Base-by-base conservation (phyloP, 2,888 invertebrate genomes). In the Sinopyrophorus schimmeli region DNA sequence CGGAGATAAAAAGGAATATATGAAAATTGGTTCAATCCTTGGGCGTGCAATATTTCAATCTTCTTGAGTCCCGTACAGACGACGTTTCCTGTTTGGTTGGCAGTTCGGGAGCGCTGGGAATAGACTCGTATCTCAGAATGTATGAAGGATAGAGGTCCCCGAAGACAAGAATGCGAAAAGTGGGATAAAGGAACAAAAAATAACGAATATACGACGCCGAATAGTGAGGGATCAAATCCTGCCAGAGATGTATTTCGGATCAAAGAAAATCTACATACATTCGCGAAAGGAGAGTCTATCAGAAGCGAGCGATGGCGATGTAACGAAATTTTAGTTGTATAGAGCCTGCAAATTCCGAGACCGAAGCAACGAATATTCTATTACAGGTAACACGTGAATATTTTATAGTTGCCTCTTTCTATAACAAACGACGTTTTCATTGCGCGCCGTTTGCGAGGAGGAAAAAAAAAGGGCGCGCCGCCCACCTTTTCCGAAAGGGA, bases 31-130 rank as follows among this genome's bases (percentile, higher is more conserved):
- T 67, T 69, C 63, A 70, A 70, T 70, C 69, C 70, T 70, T 68
- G 68, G 66, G 70, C 69, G 69, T 66, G 68, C 69, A 70, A 71
- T 71, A 71, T 71, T 70, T 71, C 71, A 71, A 71, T 71, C 69
- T 69, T 61, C 66, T 66, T 56, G 62, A 64, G 64, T 65, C 65
- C 67, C 64, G 63, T 60, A 63, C 61, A 67, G 68, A 65, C 70
- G 69, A 69, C 69, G 68, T 68, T 70, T 70, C 69, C 69, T 68
- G 69, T 70, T 70, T 71, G 68, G 70, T 66, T 68, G 69, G 66
- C 62, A 58, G 60, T 58, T 59, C 63, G 62, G 65, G 60, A 62
- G 66, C 67, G 62, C 59, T 61, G 71, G 71, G 70, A 71, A 71
- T 69, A 70, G 61, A 61, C 57, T 60, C 62, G 63, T 65, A 63